Percentiles rank a stretch among this genome's conserved stretches.
These are phyloP conservation scores for Aphelinus certus DNA, from an alignment of 1,140 invertebrate genomes.

Conservation along the genomic window DNA sequence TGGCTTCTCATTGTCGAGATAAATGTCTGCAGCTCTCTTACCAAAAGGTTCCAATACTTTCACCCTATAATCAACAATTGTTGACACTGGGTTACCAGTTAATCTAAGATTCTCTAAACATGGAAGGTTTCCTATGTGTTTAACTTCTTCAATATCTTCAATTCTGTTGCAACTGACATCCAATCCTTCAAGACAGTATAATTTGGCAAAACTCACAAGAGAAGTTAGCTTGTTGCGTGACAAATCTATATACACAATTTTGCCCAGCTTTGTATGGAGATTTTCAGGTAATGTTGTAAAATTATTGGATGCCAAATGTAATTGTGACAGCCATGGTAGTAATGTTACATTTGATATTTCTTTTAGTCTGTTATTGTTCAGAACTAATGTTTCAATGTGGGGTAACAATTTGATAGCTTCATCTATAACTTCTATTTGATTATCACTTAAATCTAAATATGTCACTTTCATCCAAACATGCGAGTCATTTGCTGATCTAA, in stretches of 20 bases:
- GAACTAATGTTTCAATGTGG: constrained; percentile 75
- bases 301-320: constrained; percentile 82
- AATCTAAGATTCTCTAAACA: constrained; percentile 87
- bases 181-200: constrained; percentile 85
- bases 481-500: constrained; percentile 60
- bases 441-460: constrained; percentile 81
- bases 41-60: constrained; percentile 88
- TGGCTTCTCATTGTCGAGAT: constrained; percentile 86
- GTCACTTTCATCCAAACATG: constrained; percentile 63
- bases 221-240: constrained; percentile 85
- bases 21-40: constrained; percentile 78
- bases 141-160: constrained; percentile 81
- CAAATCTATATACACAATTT: constrained; percentile 87
- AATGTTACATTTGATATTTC: constrained; percentile 81
- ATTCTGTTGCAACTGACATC: constrained; percentile 90
- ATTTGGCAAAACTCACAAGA: constrained; percentile 80
- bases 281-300: constrained; percentile 74
- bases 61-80: constrained; percentile 88
- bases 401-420: constrained; percentile 82
- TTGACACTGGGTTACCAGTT: constrained; percentile 89
- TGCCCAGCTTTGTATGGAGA: constrained; percentile 87
- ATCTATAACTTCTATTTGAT: constrained; percentile 81
- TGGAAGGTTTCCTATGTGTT: constrained; percentile 81
- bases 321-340: constrained; percentile 77
- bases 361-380: constrained; percentile 81